Conservation (phyloP, 2,797 vertebrate genomes). For the Cercopithecus petaurista region DNA sequence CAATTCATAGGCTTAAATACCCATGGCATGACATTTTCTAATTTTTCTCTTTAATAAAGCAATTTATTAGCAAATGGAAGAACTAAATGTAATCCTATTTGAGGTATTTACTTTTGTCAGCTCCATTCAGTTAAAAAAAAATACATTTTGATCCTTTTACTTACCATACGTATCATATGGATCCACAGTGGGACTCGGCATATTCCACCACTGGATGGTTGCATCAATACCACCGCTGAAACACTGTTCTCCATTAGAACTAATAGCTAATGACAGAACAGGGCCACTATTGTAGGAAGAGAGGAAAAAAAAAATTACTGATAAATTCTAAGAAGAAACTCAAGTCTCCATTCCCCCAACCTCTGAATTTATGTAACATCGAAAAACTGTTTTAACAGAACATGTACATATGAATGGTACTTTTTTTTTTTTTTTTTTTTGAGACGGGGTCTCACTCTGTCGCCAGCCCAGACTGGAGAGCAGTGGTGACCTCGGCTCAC, state of each 20-base stretch:
- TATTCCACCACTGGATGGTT: constrained; percentile 99
- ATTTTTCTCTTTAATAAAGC: constrained; percentile 46
- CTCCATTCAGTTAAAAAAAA: not conserved
- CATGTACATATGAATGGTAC: not conserved
- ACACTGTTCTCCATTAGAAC: constrained; percentile 96
- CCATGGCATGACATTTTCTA: not conserved
- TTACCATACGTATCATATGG: constrained; percentile 98
- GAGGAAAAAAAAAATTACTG: constrained; percentile 51
- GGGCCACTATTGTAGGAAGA: constrained; percentile 89
- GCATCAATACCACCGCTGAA: constrained; percentile 97
- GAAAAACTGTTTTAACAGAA: constrained; percentile 54
- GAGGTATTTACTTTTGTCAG: not conserved
- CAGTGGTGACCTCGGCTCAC: not conserved
- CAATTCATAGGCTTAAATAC: constrained; percentile 5
- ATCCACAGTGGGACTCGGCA: constrained; percentile 96
- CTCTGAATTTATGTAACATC: not conserved
- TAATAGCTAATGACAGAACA: constrained; percentile 94
- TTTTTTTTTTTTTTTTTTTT: not conserved
- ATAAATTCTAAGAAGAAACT: constrained; percentile 33
- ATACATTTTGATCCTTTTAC: constrained; percentile 29
- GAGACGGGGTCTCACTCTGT: not conserved
- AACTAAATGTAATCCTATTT: constrained; percentile 22
- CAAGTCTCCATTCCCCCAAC: not conserved
- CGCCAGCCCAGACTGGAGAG: not conserved
- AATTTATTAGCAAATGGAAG: not conserved